phyloP scores from a whole-genome alignment of 2,888 invertebrate species.

The Loripinus fragilis region DNA sequence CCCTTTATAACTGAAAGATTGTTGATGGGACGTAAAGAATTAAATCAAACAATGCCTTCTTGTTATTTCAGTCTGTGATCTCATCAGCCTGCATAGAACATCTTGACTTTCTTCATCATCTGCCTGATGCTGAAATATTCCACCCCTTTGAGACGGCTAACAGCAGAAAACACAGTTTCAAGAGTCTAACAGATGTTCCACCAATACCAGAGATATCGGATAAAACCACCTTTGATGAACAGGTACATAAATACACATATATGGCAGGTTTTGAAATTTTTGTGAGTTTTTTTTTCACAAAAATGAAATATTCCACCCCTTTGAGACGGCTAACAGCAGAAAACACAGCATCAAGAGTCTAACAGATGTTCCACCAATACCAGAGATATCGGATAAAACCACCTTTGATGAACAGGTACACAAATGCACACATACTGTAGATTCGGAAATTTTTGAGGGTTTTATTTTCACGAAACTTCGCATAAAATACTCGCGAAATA shows the following conservation, averaged over 20 bases:
- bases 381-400: slow-evolving; percentile 90
- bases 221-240: slow-evolving; percentile 86
- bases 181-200: slow-evolving; percentile 97
- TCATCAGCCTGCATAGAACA: slow-evolving; percentile 99
- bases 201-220: slow-evolving; percentile 92
- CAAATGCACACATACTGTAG: too few relatives aligned
- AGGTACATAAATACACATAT: slow-evolving; percentile 45
- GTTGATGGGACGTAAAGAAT: too few relatives aligned
- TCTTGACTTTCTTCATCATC: slow-evolving; percentile 95
- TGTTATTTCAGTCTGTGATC: slow-evolving; percentile 93
- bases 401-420: slow-evolving; percentile 84
- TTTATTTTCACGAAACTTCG: too few relatives aligned
- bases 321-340: slow-evolving; percentile 95
- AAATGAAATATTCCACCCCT: slow-evolving; percentile 90
- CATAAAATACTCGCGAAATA: too few relatives aligned
- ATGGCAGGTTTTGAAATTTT: too few relatives aligned
- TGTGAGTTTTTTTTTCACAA: too few relatives aligned
- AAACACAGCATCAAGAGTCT: slow-evolving; percentile 91
- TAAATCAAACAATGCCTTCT: not conserved
- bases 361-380: slow-evolving; percentile 94
- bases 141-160: slow-evolving; percentile 95
- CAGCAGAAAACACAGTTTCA: slow-evolving; percentile 90
- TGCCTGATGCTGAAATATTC: slow-evolving; percentile 89
- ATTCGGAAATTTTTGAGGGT: too few relatives aligned
- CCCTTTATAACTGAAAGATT: too few relatives aligned